phyloP scores from a whole-genome alignment of 2,888 invertebrate species.

The Conchocele bisecta region DNA sequence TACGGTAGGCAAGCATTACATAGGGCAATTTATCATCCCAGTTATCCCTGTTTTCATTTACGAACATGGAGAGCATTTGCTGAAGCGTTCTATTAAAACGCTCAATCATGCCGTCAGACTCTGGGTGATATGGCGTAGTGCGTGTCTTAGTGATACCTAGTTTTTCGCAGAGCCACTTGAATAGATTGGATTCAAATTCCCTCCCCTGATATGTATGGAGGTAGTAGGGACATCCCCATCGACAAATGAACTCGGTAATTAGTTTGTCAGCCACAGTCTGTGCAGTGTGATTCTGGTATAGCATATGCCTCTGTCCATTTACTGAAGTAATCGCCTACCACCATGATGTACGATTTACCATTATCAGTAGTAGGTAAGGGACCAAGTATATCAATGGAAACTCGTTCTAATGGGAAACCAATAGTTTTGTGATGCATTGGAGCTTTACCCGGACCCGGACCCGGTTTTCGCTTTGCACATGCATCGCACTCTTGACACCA shows the following conservation, averaged over 20 bases:
- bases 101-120: slow-evolving; percentile 53
- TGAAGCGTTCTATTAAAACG: slow-evolving; percentile 48
- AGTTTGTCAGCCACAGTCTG: slow-evolving; percentile 52
- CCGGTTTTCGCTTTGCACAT: slow-evolving; percentile 53
- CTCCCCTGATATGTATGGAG: slow-evolving; percentile 60
- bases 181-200: slow-evolving; percentile 55
- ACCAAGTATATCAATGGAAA: slow-evolving; percentile 59
- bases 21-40: slow-evolving; percentile 59
- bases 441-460: slow-evolving; percentile 44
- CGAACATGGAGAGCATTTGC: slow-evolving; percentile 39
- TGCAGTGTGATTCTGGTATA: slow-evolving; percentile 43
- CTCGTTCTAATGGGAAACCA: no score
- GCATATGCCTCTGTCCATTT: slow-evolving; percentile 51
- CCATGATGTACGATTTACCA: slow-evolving; percentile 57
- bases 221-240: slow-evolving; percentile 38
- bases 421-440: no score
- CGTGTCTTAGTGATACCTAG: slow-evolving; percentile 55
- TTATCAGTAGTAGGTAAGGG: slow-evolving; percentile 47
- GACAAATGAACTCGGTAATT: slow-evolving; percentile 48
- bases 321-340: slow-evolving; percentile 58
- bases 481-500: slow-evolving; percentile 47
- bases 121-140: slow-evolving; percentile 53
- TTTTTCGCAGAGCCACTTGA: slow-evolving; percentile 43
- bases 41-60: slow-evolving; percentile 35
- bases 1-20: no score